These are phyloP conservation scores for Kryptolebias ocellatus DNA, from an alignment of 2,797 vertebrate genomes.

Conservation along the genomic window DNA sequence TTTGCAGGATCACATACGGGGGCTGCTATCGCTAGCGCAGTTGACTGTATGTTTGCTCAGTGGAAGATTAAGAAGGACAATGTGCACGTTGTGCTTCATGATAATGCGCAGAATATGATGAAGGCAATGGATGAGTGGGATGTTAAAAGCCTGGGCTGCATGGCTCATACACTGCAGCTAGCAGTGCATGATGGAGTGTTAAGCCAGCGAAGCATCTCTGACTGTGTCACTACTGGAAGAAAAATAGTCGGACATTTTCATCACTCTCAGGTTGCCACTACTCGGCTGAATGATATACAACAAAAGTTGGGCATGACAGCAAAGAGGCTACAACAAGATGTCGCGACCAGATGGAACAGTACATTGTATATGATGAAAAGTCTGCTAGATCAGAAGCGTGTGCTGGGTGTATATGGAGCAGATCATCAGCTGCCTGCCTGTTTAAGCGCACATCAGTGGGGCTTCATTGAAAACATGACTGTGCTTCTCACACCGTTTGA, in stretches of 20 bases:
- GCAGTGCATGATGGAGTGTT: neutral
- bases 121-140: too few species aligned
- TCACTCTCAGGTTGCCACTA: neutral
- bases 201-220: slow-evolving; percentile 5
- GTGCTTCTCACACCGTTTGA: too few species aligned
- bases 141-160: slow-evolving; percentile 6
- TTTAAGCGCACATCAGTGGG: slow-evolving; percentile 1
- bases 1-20: too few species aligned
- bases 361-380: neutral
- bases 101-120: too few species aligned
- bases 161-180: slow-evolving; percentile 3
- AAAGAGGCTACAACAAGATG: neutral
- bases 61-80: too few species aligned
- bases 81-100: too few species aligned
- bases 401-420: slow-evolving; percentile 1
- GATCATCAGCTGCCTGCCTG: neutral
- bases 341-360: neutral
- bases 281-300: slow-evolving; percentile 1
- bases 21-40: too few species aligned
- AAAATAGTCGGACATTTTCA: neutral
- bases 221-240: neutral
- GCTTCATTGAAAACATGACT: slow-evolving; percentile 5
- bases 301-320: neutral
- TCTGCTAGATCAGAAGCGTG: neutral
- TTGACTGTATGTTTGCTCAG: too few species aligned